A percentile compares a stretch with the other conserved stretches of the same genome.
Conservation (phyloP, 1,140 invertebrate genomes). For the Drosophila sucinea region DNA sequence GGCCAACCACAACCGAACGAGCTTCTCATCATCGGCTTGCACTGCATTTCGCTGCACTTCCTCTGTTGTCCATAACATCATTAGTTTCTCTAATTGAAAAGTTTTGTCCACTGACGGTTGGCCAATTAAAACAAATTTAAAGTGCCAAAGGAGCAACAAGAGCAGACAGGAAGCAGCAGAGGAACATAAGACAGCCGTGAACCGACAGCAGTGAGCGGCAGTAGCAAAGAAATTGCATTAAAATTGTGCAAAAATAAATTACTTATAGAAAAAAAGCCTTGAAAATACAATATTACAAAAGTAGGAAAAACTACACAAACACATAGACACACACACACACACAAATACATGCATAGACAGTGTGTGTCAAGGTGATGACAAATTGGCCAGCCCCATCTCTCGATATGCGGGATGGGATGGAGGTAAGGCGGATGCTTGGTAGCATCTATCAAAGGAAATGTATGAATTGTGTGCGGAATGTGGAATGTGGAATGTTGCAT, state of each 20-base stretch:
- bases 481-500: conserved; percentile 44
- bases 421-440: neutral
- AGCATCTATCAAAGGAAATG: conserved; percentile 27
- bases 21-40: neutral
- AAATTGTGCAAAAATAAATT: conserved; percentile 21
- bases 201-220: neutral
- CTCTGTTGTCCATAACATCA: conserved; percentile 51
- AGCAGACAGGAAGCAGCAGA: neutral
- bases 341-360: neutral
- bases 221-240: conserved; percentile 54
- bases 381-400: conserved; percentile 3
- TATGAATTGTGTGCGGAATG: conserved; percentile 4
- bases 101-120: conserved; percentile 55
- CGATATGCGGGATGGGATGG: neutral
- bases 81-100: conserved; percentile 70
- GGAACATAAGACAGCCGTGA: neutral
- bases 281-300: conserved; percentile 3
- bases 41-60: conserved; percentile 20
- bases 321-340: neutral
- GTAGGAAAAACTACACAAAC: neutral
- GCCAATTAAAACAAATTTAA: conserved; percentile 58
- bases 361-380: conserved; percentile 11
- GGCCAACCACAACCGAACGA: neutral
- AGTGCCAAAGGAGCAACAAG: conserved; percentile 21
- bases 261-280: neutral